Evolutionary conservation across 2,888 invertebrate genomes (phyloP).

Genomic region (Itoplectis maculator): DNA sequence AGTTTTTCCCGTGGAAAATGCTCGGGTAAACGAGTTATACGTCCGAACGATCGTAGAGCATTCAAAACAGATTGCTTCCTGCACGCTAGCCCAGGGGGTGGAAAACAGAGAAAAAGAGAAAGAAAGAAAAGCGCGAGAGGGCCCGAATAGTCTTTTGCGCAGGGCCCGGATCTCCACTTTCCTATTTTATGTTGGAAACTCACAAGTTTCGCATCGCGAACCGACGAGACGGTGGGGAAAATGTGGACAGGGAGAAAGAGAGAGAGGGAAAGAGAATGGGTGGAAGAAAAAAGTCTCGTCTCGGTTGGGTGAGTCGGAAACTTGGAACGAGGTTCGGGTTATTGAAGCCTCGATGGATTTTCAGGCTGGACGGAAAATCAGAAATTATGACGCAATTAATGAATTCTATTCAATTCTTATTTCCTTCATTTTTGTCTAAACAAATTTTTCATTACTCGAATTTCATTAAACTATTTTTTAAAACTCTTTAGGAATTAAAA

Average conservation of each 20-base stretch:
- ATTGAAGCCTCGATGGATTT: conserved; percentile 29
- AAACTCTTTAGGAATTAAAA: no score
- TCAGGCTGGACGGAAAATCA: not conserved
- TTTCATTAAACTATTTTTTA: no score
- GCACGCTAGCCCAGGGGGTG: conserved; percentile 24
- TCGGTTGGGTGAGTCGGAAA: conserved; percentile 7
- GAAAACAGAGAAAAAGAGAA: conserved; percentile 12
- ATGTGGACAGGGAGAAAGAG: no score
- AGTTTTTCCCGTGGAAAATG: conserved; percentile 60
- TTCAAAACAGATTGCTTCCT: conserved; percentile 63
- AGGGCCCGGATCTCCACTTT: conserved; percentile 38
- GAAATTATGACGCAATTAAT: conserved; percentile 1
- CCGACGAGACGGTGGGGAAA: not conserved
- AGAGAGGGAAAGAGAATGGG: not conserved
- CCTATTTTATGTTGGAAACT: conserved; percentile 46
- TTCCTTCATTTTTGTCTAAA: not conserved
- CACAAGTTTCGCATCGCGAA: conserved; percentile 41
- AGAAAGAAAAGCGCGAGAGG: conserved; percentile 3
- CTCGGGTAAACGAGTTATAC: conserved; percentile 57
- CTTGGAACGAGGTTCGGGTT: conserved; percentile 21
- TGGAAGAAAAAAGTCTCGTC: conserved; percentile 2
- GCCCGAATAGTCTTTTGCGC: conserved; percentile 42
- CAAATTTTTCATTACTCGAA: no score
- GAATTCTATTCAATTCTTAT: conserved; percentile 1
- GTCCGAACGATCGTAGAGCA: conserved; percentile 59